Evolutionary conservation across 1,140 invertebrate species (phyloP).

Genomic region (Atta texana): DNA sequence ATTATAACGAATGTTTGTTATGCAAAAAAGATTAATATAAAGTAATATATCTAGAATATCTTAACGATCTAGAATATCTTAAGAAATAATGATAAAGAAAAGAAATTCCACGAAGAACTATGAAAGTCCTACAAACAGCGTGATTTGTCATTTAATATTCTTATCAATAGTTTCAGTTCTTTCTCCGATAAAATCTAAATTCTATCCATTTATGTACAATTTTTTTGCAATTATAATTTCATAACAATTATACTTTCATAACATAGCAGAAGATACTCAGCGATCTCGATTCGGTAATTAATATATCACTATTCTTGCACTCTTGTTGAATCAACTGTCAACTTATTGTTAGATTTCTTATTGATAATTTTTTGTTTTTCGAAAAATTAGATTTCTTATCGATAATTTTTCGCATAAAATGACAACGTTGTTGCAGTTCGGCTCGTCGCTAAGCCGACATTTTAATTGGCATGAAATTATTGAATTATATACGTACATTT

Average conservation of each 20-base stretch:
- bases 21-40: slow-evolving; percentile 46
- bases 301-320: slow-evolving; percentile 57
- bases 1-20: slow-evolving; percentile 25
- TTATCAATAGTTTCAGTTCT: slow-evolving; percentile 1
- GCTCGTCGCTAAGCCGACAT: slow-evolving; percentile 16
- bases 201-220: slow-evolving; percentile 21
- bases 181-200: slow-evolving; percentile 1
- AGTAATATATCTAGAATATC: slow-evolving; percentile 39
- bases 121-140: slow-evolving; percentile 11
- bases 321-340: slow-evolving; percentile 48
- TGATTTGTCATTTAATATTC: slow-evolving; percentile 50
- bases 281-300: slow-evolving; percentile 31
- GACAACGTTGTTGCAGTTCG: slow-evolving; percentile 41
- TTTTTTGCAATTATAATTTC: slow-evolving; percentile 24
- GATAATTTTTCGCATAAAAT: neutral
- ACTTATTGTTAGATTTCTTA: slow-evolving; percentile 11
- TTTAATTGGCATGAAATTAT: slow-evolving; percentile 22
- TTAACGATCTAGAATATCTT: slow-evolving; percentile 37
- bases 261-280: slow-evolving; percentile 47
- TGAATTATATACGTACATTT: slow-evolving; percentile 30
- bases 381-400: neutral
- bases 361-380: neutral
- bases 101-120: neutral
- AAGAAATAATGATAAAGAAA: slow-evolving; percentile 40
- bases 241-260: slow-evolving; percentile 17